Percentiles rank a stretch among this genome's conserved stretches.
Conservation (phyloP, 2,888 invertebrate genomes). For the Apamea epomidion region DNA sequence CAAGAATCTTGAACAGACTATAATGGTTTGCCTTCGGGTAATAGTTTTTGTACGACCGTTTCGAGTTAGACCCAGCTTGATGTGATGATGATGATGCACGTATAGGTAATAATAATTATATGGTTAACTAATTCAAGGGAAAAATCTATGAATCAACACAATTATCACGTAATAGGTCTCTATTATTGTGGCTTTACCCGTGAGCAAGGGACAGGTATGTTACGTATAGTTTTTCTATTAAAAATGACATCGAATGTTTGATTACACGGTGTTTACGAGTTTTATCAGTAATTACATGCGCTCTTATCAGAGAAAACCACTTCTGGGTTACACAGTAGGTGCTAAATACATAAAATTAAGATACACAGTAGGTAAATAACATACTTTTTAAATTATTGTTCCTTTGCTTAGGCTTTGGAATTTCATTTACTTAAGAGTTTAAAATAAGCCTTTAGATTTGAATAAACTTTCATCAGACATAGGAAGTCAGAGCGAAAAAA, state of each 20-base stretch:
- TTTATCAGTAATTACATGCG: conserved; percentile 57
- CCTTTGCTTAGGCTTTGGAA: neutral
- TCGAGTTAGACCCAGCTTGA: neutral
- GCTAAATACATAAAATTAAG: conserved; percentile 49
- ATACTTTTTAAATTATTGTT: neutral
- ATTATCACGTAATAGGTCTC: neutral
- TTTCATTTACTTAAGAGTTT: neutral
- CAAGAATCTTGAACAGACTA: neutral
- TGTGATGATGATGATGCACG: conserved; percentile 4
- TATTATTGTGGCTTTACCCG: neutral
- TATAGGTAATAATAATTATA: neutral
- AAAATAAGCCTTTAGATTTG: neutral
- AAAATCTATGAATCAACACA: conserved; percentile 37
- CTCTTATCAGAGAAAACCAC: conserved; percentile 59
- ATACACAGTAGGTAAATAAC: neutral
- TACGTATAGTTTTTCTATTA: conserved; percentile 16
- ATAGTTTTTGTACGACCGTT: neutral
- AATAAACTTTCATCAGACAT: neutral
- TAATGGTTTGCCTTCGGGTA: neutral
- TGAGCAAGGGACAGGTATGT: neutral
- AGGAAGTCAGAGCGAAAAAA: conserved; percentile 13
- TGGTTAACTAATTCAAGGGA: conserved; percentile 19
- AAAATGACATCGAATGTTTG: conserved; percentile 40
- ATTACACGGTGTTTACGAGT: conserved; percentile 51
- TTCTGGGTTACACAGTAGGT: conserved; percentile 35